Percentiles rank a stretch among this genome's conserved stretches.
These are phyloP conservation scores for Otis tarda DNA, from an alignment of 2,113 vertebrate genomes.

Conservation along the genomic window DNA sequence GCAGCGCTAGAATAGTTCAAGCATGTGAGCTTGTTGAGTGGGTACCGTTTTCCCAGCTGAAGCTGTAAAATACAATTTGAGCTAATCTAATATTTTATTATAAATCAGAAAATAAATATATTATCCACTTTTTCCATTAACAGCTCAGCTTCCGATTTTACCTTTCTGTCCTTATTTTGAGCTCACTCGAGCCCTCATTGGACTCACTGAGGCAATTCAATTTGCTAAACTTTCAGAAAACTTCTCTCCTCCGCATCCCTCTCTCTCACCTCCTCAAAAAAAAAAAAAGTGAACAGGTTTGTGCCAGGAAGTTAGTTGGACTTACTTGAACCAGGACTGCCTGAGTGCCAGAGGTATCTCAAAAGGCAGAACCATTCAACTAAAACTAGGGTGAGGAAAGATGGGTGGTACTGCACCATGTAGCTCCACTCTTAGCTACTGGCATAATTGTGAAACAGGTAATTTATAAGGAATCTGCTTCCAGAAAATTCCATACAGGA, in stretches of 20 bases:
- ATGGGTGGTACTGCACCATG: background rate
- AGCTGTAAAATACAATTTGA: background rate
- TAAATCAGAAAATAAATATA: background rate
- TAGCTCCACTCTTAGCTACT: background rate
- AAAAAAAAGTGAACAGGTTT: background rate
- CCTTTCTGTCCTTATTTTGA: background rate
- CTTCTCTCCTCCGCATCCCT: accelerated
- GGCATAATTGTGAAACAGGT: background rate
- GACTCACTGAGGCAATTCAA: background rate
- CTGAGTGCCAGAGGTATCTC: background rate
- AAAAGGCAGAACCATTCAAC: background rate
- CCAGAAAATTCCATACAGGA: background rate
- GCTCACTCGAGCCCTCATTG: accelerated
- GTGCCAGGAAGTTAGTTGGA: background rate
- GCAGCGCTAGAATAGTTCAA: background rate
- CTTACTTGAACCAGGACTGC: background rate
- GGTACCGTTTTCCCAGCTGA: background rate
- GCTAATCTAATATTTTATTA: background rate
- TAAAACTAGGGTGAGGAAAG: background rate
- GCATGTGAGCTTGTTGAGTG: background rate
- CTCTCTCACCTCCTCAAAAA: background rate
- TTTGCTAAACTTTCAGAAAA: background rate
- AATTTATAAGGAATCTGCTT: background rate
- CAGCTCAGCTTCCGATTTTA: background rate
- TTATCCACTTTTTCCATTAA: background rate